Evolutionary conservation across 92 coral and sea anemone genomes (phyloP).

Genomic region (Phymanthus crucifer): DNA sequence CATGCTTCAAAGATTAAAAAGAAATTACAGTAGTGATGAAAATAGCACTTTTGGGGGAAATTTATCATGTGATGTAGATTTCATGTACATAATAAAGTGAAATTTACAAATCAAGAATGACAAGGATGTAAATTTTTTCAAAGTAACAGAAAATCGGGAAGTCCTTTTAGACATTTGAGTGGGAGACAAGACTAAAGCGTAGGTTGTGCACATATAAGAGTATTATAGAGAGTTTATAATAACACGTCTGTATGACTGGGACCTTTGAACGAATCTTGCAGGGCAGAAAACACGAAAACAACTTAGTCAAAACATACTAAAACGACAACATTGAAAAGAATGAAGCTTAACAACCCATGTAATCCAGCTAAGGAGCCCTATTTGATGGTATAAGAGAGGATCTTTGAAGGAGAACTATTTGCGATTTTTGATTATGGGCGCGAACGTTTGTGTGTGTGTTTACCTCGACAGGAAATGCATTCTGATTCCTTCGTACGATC

Average conservation of each 20-base stretch:
- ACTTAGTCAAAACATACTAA: neutral
- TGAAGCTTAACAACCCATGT: neutral
- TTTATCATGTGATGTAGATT: no score
- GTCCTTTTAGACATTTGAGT: neutral
- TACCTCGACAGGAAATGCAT: conserved; percentile 51
- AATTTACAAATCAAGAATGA: neutral
- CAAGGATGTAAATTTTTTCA: neutral
- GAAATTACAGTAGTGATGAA: no score
- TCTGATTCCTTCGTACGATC: conserved; percentile 25
- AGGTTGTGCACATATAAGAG: neutral
- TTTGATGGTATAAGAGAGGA: neutral
- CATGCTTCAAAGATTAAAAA: no score
- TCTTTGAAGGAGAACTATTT: conserved; percentile 11
- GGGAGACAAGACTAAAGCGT: neutral
- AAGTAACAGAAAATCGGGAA: neutral
- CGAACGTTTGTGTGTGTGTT: conserved; percentile 44
- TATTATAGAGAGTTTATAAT: neutral
- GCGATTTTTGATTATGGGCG: conserved; percentile 39
- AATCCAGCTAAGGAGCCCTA: neutral
- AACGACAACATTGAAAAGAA: neutral
- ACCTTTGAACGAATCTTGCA: neutral
- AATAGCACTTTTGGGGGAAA: no score
- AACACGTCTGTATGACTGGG: neutral
- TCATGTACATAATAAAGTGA: neutral
- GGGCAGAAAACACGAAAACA: neutral